Base-by-base conservation (phyloP, 2,888 invertebrate species). In the Leucoptera coffeella region DNA sequence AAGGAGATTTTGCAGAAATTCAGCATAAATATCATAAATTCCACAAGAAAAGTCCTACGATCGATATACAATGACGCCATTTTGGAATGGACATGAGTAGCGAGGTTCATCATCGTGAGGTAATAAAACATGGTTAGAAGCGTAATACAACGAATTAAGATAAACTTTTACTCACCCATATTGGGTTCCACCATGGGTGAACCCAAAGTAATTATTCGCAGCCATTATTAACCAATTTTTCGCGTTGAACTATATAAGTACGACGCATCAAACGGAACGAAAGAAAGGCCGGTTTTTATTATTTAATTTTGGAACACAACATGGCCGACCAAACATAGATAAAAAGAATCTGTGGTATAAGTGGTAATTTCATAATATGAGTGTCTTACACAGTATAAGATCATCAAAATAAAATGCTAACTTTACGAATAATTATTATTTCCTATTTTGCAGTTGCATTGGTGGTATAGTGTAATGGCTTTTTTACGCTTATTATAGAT, bases 121-220 rank as follows among this genome's bases (percentile, higher is more conserved):
- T 15, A 23, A 23, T n/a, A n/a, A n/a, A n/a, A n/a, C n/a, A n/a
- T n/a, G n/a, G n/a, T n/a, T n/a, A n/a, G n/a, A n/a, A n/a, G n/a
- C n/a, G n/a, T n/a, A n/a, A n/a, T n/a, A n/a, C n/a, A n/a, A n/a
- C n/a, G n/a, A n/a, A n/a, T n/a, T n/a, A n/a, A n/a, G n/a, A n/a
- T n/a, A n/a, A 29, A 36, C 38, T 33, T 36, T 36, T 39, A 72
- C 82, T 77, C 74, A 87, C 85, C 85, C 86, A 61, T 90, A 90
- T 76, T 91, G 91, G 50, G 90, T 88, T 60, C 90, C 89, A 52
- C 89, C 87, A 64, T 91, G 90, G 50, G 89, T 87, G 78, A 92
- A 92, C 56, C 90, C 90, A 67, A 90, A 90, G 77, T 91, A 92
- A 78, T 92, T 92, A 76, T 91, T 91, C 67, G 89, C 82, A 69